Evolutionary conservation across 2,113 vertebrate genomes (phyloP), one percentile per base, ranked within the genome.

Genomic region (Actinemys pallida): DNA sequence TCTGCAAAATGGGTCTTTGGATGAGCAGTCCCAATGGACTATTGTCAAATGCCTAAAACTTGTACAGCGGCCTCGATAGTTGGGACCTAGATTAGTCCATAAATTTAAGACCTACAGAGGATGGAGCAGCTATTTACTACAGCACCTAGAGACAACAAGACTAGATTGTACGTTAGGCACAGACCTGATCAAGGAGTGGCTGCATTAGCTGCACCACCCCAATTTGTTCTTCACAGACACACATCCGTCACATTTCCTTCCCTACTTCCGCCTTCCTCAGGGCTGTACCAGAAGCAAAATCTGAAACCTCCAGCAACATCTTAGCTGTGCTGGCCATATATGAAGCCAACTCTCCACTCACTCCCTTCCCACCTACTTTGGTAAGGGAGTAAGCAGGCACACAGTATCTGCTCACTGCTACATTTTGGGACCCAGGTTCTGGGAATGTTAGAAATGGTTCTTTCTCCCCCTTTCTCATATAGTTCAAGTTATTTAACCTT

Each of bases 101-200:
- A 5, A 83, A n/a, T 0, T 0, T 11, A 16, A 52, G 24, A 76
- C 2, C 1, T 0, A n/a, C 0, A 80, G 49, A 20, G 31, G 10
- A 35, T 0, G 9, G 25, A 35, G 29, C 2, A 78, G 54, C 3
- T 0, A 19, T 27, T 19, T n/a, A 82, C 7, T 5, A 62, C 7
- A 52, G 65, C 2, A 86, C 45, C 42, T 16, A 53, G 45, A 5
- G 75, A 12, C 59, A 62, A 49, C 1, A 50, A 13, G 12, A 35
- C 20, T 17, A 1, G 5, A 25, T 10, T 3, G 22, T 62, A 56
- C 10, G 31, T 6, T 3, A 75, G 59, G 56, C 5, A 6, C 0
- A 62, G 39, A 17, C 45, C 50, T 25, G 22, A 53, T 25, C 54
- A 86, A 75, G 22, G 13, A 75, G 31, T 5, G 42, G 2, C 10